A percentile compares a stretch with the other conserved stretches of the same genome.
These are phyloP conservation scores for Latrodectus geometricus DNA, from an alignment of 1,140 invertebrate species.

Conservation along the genomic window DNA sequence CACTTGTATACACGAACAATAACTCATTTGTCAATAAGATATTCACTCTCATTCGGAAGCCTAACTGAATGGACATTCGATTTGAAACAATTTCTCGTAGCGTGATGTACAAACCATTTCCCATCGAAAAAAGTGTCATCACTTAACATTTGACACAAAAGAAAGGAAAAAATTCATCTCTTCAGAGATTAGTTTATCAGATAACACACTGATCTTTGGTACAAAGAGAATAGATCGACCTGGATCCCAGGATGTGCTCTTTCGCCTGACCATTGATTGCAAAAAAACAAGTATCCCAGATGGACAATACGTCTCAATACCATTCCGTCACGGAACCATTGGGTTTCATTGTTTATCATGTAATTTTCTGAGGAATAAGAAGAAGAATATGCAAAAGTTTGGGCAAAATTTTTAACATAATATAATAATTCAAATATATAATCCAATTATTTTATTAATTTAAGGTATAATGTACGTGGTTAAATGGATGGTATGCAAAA, in stretches of 20 bases:
- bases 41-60: neutral
- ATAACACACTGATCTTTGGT: conserved; percentile 1
- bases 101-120: conserved; percentile 40
- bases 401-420: too few relatives aligned
- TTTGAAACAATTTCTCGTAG: neutral
- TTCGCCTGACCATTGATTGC: neutral
- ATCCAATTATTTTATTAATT: too few relatives aligned
- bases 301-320: neutral
- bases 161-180: neutral
- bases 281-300: neutral
- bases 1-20: too few relatives aligned
- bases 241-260: neutral
- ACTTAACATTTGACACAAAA: conserved; percentile 55
- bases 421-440: too few relatives aligned
- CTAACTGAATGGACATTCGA: neutral
- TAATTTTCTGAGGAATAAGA: conserved; percentile 10
- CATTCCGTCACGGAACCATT: neutral
- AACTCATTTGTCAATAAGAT: too few relatives aligned
- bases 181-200: neutral
- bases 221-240: conserved; percentile 22
- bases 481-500: too few relatives aligned
- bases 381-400: too few relatives aligned
- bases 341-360: conserved; percentile 7
- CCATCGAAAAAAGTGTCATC: conserved; percentile 22
- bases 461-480: too few relatives aligned